Evolutionary conservation across 2,797 vertebrate genomes (phyloP).

Genomic region (Acipenser oxyrinchus): DNA sequence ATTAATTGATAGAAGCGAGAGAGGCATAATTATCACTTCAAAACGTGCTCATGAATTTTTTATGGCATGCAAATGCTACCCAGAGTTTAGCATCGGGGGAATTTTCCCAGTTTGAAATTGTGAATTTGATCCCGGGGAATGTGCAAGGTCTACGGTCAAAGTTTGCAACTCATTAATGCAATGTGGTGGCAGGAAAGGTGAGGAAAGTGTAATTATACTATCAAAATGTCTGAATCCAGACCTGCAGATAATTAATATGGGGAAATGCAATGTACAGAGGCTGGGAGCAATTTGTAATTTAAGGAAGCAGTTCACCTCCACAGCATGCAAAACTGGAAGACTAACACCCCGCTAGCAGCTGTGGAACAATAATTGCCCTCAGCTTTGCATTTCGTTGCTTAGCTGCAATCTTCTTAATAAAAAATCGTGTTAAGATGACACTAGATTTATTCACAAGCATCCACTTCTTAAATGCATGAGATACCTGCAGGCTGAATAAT

Average conservation of each 20-base stretch:
- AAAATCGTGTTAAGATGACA: no score
- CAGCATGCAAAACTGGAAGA: not conserved
- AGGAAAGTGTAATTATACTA: conserved; percentile 43
- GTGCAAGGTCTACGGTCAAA: conserved; percentile 4
- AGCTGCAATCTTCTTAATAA: no score
- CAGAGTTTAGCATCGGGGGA: conserved; percentile 15
- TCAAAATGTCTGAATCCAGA: conserved; percentile 47
- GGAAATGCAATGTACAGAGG: conserved; percentile 44
- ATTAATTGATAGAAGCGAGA: conserved; percentile 24
- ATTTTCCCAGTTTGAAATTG: conserved; percentile 13
- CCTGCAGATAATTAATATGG: conserved; percentile 59
- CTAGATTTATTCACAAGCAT: no score
- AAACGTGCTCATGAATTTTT: conserved; percentile 23
- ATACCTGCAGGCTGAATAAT: no score
- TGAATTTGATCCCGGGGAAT: conserved; percentile 23
- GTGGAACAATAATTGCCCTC: not conserved
- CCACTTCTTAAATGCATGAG: no score
- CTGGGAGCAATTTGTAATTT: conserved; percentile 46
- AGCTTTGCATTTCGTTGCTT: no score
- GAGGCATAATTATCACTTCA: conserved; percentile 24
- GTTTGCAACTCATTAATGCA: conserved; percentile 19
- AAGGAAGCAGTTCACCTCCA: conserved; percentile 30
- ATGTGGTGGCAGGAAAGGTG: conserved; percentile 26
- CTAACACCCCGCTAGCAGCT: not conserved
- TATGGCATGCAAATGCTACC: conserved; percentile 18